phyloP scores from a whole-genome alignment of 2,797 vertebrate species.

The Diglossa cyanea region DNA sequence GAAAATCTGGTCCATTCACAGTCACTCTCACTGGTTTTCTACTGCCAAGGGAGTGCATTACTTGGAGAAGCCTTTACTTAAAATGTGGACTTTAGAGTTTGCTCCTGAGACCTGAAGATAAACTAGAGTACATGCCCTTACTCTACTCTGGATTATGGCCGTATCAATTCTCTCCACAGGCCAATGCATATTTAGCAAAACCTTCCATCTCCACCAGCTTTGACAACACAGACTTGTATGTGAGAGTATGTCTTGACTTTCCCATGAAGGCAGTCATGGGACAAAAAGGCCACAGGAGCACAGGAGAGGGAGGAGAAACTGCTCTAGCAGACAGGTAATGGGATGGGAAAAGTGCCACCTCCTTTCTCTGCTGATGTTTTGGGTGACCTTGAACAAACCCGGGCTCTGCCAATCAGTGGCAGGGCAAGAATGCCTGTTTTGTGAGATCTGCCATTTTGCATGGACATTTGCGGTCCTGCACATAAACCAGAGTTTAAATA shows the following conservation, averaged over 20 bases:
- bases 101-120: not conserved
- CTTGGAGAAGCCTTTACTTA: not conserved
- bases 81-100: not conserved
- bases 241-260: rapidly evolving
- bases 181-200: not conserved
- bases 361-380: not conserved
- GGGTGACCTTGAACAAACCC: not conserved
- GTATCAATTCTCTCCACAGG: rapidly evolving
- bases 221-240: not conserved
- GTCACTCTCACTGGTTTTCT: not conserved
- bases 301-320: not conserved
- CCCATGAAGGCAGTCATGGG: rapidly evolving
- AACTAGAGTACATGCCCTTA: rapidly evolving
- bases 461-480: not conserved
- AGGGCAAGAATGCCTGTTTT: not conserved
- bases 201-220: not conserved
- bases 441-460: not conserved
- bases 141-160: not conserved
- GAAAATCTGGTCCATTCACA: not conserved
- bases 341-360: rapidly evolving
- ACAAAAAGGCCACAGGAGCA: not conserved
- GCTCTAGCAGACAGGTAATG: rapidly evolving
- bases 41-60: not conserved
- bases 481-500: not conserved
- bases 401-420: not conserved